These are phyloP conservation scores for Zingel zingel DNA, from an alignment of 2,113 vertebrate genomes.

Conservation along the genomic window DNA sequence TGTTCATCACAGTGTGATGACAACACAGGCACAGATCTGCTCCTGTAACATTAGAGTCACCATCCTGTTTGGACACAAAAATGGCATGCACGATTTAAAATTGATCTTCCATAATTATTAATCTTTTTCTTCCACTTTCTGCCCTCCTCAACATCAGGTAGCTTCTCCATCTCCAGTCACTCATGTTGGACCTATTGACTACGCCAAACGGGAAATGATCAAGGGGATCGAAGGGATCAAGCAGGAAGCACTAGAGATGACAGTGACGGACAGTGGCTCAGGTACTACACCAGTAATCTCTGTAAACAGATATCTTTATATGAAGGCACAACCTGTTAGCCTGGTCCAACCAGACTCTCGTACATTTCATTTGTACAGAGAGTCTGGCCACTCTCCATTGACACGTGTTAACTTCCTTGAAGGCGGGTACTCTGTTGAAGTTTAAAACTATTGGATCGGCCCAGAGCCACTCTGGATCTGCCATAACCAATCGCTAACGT, in stretches of 20 bases:
- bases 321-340: too few relatives aligned
- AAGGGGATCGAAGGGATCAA: slow-evolving; percentile 56
- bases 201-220: slow-evolving; percentile 24
- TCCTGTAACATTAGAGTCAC: not conserved
- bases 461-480: too few relatives aligned
- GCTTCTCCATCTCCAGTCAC: slow-evolving; percentile 35
- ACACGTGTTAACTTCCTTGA: too few relatives aligned
- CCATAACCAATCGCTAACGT: too few relatives aligned
- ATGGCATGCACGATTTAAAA: not conserved
- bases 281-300: slow-evolving; percentile 38
- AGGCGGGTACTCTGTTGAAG: too few relatives aligned
- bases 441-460: too few relatives aligned
- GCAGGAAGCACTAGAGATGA: slow-evolving; percentile 59
- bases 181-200: slow-evolving; percentile 16
- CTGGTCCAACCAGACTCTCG: too few relatives aligned
- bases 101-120: not conserved
- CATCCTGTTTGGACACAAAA: not conserved
- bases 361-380: too few relatives aligned
- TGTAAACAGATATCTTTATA: too few relatives aligned
- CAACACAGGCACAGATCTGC: not conserved
- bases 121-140: not conserved
- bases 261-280: slow-evolving; percentile 84
- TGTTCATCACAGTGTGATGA: not conserved
- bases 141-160: slow-evolving; percentile 22
- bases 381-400: too few relatives aligned